These are phyloP conservation scores for Echiichthys vipera DNA, from an alignment of 2,797 vertebrate genomes.

Conservation along the genomic window DNA sequence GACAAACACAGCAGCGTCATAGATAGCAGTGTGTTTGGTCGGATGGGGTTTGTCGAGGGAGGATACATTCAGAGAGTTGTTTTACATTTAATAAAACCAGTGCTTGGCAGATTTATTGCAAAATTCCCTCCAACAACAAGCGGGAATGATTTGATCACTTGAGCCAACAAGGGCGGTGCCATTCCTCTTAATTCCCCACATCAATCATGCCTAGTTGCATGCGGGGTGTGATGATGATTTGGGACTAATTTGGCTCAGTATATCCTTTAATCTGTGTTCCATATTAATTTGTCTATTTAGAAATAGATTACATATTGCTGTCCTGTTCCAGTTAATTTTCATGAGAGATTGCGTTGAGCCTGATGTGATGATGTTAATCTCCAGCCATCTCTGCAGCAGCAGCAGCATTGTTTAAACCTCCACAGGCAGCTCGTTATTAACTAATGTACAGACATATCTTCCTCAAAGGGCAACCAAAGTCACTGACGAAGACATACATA, in stretches of 20 bases:
- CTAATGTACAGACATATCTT: neutral
- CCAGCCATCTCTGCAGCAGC: neutral
- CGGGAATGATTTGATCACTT: slow-evolving; percentile 40
- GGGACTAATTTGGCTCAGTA: slow-evolving; percentile 46
- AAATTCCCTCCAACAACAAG: slow-evolving; percentile 32
- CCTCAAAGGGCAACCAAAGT: slow-evolving; percentile 12
- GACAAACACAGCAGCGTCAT: slow-evolving; percentile 50
- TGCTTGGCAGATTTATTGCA: slow-evolving; percentile 2
- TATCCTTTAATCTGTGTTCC: slow-evolving; percentile 41
- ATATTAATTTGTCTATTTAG: slow-evolving; percentile 49
- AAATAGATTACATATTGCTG: slow-evolving; percentile 32
- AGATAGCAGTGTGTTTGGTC: slow-evolving; percentile 16
- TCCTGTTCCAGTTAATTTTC: slow-evolving; percentile 32
- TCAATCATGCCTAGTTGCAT: slow-evolving; percentile 50
- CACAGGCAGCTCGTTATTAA: neutral
- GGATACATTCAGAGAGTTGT: slow-evolving; percentile 9
- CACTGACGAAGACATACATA: neutral
- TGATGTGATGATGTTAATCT: slow-evolving; percentile 6
- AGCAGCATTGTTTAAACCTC: slow-evolving; percentile 8
- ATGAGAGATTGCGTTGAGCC: neutral
- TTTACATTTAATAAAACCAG: slow-evolving; percentile 25
- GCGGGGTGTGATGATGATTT: slow-evolving; percentile 31
- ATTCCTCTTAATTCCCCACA: slow-evolving; percentile 38
- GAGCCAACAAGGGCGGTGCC: slow-evolving; percentile 27
- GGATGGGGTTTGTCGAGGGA: slow-evolving; percentile 21